These are phyloP conservation scores for Neopelma chrysocephalum DNA, from an alignment of 2,797 vertebrate species.

Conservation along the genomic window DNA sequence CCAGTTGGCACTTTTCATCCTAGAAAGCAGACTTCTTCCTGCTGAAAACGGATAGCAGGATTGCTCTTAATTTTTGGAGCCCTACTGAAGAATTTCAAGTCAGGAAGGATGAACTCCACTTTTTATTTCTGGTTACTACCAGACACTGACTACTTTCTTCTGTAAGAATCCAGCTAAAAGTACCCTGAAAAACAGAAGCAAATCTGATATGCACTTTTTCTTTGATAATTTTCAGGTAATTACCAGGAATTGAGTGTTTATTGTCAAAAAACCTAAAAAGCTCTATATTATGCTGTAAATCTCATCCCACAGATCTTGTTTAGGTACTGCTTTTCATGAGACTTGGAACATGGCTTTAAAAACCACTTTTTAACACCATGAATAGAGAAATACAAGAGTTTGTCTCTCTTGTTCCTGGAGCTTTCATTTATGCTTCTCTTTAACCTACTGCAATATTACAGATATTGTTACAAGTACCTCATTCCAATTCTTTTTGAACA, in stretches of 20 bases:
- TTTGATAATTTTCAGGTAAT: neutral
- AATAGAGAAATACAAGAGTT: neutral
- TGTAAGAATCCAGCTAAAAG: neutral
- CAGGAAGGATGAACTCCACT: neutral
- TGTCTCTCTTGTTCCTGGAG: neutral
- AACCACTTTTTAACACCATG: neutral
- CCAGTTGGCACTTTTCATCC: neutral
- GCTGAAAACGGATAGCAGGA: neutral
- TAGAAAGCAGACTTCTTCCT: neutral
- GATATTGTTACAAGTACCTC: neutral
- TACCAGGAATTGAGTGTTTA: neutral
- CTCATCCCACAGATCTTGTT: neutral
- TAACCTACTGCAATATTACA: neutral
- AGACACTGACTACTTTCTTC: neutral
- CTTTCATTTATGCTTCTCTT: neutral
- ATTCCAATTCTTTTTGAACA: neutral
- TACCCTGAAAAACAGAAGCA: neutral
- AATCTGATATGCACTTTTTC: neutral
- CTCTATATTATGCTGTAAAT: neutral
- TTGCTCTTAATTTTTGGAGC: neutral
- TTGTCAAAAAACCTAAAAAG: neutral
- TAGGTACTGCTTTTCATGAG: neutral
- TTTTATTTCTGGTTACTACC: neutral
- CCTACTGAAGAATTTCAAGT: neutral
- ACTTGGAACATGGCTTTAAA: neutral